Conservation (phyloP, 2,888 invertebrate genomes). For the Leucophora obtusa region DNA sequence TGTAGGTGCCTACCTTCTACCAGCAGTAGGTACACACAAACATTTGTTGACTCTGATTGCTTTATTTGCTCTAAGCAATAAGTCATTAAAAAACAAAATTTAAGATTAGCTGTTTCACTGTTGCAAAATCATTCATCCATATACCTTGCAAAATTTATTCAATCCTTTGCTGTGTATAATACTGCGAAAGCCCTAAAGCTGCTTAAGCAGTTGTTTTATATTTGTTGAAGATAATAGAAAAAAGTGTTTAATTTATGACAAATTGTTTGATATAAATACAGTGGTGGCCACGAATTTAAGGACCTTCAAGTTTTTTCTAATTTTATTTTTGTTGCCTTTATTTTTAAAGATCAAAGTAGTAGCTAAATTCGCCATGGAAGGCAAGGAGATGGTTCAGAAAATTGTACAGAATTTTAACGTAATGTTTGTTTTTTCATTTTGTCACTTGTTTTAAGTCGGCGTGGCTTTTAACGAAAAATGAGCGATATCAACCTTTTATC, state of each 20-base stretch:
- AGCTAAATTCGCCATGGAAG: too few species aligned
- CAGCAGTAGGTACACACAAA: background rate
- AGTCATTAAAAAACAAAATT: constrained; percentile 67
- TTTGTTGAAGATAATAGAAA: constrained; percentile 44
- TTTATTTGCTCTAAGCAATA: constrained; percentile 64
- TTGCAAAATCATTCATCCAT: constrained; percentile 17
- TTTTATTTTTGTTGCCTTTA: too few species aligned
- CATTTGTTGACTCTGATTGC: constrained; percentile 62
- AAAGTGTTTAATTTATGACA: constrained; percentile 53
- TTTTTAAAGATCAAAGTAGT: too few species aligned
- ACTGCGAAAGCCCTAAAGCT: constrained; percentile 37
- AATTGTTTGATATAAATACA: constrained; percentile 47
- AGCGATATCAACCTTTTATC: too few species aligned
- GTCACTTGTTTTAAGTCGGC: too few species aligned
- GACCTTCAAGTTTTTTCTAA: too few species aligned
- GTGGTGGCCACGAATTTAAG: too few species aligned
- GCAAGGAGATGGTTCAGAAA: too few species aligned
- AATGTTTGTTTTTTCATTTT: too few species aligned
- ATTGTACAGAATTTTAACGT: too few species aligned
- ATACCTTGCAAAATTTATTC: constrained; percentile 21
- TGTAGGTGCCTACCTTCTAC: background rate
- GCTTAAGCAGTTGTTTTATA: constrained; percentile 45
- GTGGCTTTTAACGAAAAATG: too few species aligned
- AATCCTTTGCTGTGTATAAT: constrained; percentile 18
- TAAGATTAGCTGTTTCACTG: constrained; percentile 61